These are phyloP conservation scores for Cochlearius cochlearius DNA, from an alignment of 2,113 vertebrate species.

Conservation along the genomic window DNA sequence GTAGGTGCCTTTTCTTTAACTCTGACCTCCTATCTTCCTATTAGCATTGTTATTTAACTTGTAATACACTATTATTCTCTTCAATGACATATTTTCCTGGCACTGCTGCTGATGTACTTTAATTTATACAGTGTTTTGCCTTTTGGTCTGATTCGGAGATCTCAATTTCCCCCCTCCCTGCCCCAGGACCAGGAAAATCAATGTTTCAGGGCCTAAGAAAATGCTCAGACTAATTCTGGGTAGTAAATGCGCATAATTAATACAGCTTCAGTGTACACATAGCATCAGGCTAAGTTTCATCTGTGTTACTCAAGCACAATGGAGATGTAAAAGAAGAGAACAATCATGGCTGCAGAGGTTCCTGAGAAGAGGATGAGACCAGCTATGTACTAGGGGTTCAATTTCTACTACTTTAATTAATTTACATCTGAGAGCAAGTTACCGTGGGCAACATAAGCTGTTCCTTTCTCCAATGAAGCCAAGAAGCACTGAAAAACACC, in stretches of 20 bases:
- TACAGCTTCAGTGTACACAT: neutral
- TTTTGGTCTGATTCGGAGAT: neutral
- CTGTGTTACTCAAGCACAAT: neutral
- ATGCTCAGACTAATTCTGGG: neutral
- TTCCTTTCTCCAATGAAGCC: neutral
- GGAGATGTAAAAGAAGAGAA: neutral
- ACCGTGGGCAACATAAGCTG: neutral
- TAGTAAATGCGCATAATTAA: neutral
- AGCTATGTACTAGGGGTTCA: neutral
- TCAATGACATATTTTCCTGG: neutral
- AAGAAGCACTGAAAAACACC: neutral
- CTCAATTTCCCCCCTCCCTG: neutral
- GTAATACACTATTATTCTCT: neutral
- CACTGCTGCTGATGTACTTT: neutral
- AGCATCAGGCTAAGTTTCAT: neutral
- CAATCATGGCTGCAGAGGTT: neutral
- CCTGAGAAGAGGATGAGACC: neutral
- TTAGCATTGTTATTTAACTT: neutral
- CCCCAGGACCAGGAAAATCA: neutral
- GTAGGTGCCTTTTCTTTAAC: neutral
- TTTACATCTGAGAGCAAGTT: neutral
- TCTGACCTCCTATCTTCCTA: neutral
- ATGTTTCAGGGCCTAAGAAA: neutral
- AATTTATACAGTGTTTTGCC: neutral
- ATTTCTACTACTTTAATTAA: neutral